Percentiles rank a stretch among this genome's conserved stretches.
Conservation (phyloP, 2,797 vertebrate genomes). For the Falco concolor region DNA sequence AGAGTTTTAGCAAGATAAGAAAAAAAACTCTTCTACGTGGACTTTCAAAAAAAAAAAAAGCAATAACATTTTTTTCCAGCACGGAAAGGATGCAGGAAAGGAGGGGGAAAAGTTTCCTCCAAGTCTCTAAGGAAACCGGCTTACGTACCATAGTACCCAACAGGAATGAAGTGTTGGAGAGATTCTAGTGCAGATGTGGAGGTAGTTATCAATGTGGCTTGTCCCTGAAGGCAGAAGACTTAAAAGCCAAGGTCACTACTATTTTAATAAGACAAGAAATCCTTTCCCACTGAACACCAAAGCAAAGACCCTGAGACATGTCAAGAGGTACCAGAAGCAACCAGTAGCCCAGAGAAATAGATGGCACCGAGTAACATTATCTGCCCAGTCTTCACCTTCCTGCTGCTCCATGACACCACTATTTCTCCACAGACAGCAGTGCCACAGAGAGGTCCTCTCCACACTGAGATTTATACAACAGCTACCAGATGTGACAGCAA, state of each 20-base stretch:
- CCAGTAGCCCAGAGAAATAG: not conserved
- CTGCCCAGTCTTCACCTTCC: not conserved
- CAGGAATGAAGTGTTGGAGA: not conserved
- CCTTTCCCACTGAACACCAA: not conserved
- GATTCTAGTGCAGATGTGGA: not conserved
- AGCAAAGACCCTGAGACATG: not conserved
- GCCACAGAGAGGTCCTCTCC: not conserved
- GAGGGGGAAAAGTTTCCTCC: slow-evolving; percentile 15
- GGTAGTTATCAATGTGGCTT: not conserved
- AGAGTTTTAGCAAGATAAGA: slow-evolving; percentile 63
- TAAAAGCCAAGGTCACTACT: not conserved
- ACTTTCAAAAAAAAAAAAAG: slow-evolving; percentile 29
- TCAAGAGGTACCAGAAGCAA: not conserved
- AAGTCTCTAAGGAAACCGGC: slow-evolving; percentile 18
- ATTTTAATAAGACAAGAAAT: not conserved
- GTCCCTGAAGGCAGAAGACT: not conserved
- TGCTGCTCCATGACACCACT: not conserved
- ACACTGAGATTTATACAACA: not conserved
- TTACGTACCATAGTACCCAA: not conserved
- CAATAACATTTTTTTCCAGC: slow-evolving; percentile 32
- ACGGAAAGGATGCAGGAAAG: slow-evolving; percentile 52
- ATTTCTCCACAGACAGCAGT: not conserved
- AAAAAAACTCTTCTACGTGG: slow-evolving; percentile 48
- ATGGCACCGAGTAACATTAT: rapidly evolving
- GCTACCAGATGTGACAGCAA: not conserved